Evolutionary conservation across 2,113 vertebrate genomes (phyloP).

Genomic region (Grammomys dolichurus): DNA sequence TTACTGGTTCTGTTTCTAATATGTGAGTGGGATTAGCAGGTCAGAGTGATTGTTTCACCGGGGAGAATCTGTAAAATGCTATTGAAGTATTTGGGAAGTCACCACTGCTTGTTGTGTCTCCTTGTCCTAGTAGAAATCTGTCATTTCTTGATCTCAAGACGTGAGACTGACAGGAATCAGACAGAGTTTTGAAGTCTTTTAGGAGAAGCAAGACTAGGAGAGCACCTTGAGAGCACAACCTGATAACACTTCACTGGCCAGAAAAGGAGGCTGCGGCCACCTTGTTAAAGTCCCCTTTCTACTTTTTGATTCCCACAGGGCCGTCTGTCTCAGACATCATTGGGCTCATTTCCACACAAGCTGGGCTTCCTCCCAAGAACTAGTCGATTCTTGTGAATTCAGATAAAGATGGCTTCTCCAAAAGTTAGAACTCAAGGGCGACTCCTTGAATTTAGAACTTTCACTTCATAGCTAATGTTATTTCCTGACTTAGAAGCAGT

Average conservation of each 20-base stretch:
- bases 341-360: not conserved
- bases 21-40: not conserved
- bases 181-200: not conserved
- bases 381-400: conserved; percentile 31
- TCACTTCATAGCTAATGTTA: not conserved
- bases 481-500: not conserved
- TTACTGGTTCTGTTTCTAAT: not conserved
- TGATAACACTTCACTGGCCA: not conserved
- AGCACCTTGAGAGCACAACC: not conserved
- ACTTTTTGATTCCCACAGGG: not conserved
- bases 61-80: not conserved
- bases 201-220: not conserved
- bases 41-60: not conserved
- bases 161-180: not conserved
- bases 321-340: conserved; percentile 54
- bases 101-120: not conserved
- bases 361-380: conserved; percentile 69
- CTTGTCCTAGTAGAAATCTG: not conserved
- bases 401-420: conserved; percentile 21
- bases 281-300: conserved; percentile 7
- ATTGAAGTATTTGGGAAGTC: not conserved
- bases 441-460: not conserved
- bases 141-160: not conserved
- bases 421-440: conserved; percentile 39
- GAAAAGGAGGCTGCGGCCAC: conserved; percentile 22